Evolutionary conservation across 1,140 invertebrate genomes (phyloP).

Genomic region (Conus betulinus): DNA sequence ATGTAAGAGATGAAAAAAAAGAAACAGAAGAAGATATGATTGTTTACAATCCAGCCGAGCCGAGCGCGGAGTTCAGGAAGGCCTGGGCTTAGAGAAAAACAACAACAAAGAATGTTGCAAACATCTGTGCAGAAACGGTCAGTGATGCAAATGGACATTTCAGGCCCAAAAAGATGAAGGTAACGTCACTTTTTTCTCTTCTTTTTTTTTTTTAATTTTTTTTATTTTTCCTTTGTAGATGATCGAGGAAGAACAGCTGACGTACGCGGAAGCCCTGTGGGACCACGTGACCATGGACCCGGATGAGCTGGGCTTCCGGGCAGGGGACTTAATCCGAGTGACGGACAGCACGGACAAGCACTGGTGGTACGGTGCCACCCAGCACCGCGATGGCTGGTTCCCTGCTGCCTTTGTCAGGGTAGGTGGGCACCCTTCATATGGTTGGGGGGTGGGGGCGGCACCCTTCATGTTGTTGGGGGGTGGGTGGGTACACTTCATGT

Average conservation of each 20-base stretch:
- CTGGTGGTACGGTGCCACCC: conserved; percentile 87
- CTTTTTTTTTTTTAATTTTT: neutral
- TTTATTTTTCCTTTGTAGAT: conserved; percentile 26
- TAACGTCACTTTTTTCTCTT: neutral
- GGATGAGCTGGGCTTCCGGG: conserved; percentile 86
- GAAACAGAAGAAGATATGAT: too few relatives aligned
- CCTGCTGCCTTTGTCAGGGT: conserved; percentile 86
- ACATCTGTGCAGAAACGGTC: too few relatives aligned
- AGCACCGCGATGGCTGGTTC: conserved; percentile 83
- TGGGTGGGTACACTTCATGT: too few relatives aligned
- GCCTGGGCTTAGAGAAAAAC: too few relatives aligned
- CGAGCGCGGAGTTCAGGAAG: too few relatives aligned
- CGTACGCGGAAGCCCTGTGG: conserved; percentile 85
- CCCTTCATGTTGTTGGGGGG: too few relatives aligned
- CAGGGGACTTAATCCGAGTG: conserved; percentile 86
- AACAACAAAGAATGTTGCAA: too few relatives aligned
- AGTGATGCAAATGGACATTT: too few relatives aligned
- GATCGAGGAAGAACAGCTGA: conserved; percentile 64
- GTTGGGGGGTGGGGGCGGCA: too few relatives aligned
- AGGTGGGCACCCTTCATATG: neutral
- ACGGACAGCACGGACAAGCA: conserved; percentile 83
- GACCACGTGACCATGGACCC: conserved; percentile 87
- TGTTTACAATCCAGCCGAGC: too few relatives aligned
- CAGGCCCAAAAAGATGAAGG: too few relatives aligned
- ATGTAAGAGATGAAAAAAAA: too few relatives aligned